Percentiles rank a stretch among this genome's conserved stretches.
Conservation (phyloP, 2,797 vertebrate genomes). For the Pteropus rufus region DNA sequence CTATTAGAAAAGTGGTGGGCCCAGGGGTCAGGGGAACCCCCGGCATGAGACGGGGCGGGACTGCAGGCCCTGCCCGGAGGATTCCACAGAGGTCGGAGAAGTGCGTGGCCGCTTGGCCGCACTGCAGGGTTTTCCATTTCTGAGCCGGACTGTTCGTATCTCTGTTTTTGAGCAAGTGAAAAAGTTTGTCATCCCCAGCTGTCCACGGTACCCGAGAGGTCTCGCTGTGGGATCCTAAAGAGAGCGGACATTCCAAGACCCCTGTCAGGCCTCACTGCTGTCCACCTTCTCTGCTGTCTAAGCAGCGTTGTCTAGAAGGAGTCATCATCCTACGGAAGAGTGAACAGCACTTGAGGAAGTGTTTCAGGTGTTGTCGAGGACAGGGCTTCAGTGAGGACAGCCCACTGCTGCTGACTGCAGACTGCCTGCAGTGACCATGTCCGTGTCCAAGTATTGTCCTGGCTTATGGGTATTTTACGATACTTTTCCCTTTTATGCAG, state of each 20-base stretch:
- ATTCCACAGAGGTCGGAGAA: too few species aligned
- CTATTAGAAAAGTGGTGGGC: not conserved
- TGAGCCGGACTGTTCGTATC: not conserved
- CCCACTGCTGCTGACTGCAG: not conserved
- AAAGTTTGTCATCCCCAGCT: not conserved
- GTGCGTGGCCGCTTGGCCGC: not conserved
- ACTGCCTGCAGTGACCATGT: not conserved
- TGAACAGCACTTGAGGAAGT: not conserved
- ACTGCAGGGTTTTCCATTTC: not conserved
- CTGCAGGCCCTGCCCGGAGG: not conserved
- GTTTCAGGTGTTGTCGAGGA: not conserved
- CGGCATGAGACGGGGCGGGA: not conserved
- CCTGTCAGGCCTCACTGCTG: not conserved
- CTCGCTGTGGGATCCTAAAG: not conserved
- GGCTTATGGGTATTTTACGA: not conserved
- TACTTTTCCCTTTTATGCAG: not conserved
- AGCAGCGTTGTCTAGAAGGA: not conserved
- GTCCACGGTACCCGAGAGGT: not conserved
- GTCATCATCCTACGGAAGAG: not conserved
- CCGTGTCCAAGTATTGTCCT: not conserved
- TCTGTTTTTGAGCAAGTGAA: not conserved
- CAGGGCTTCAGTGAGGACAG: not conserved
- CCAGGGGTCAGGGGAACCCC: not conserved
- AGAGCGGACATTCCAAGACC: not conserved
- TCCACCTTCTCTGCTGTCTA: not conserved